phyloP scores from a whole-genome alignment of 2,888 invertebrate species.

The Eupithecia inturbata region DNA sequence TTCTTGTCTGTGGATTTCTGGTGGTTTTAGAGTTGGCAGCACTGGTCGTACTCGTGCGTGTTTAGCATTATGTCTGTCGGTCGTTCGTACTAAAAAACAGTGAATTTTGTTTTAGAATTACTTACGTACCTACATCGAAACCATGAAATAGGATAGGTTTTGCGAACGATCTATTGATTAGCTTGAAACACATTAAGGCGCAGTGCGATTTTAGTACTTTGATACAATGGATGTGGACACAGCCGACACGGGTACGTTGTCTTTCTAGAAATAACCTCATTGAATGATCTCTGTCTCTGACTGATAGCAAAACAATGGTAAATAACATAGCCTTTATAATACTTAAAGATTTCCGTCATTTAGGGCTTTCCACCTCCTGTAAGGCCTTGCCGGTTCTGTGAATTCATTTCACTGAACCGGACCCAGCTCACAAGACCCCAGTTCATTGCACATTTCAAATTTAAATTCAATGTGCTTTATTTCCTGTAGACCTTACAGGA shows the following conservation, averaged over 20 bases:
- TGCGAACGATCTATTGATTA: not conserved
- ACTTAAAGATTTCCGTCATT: not conserved
- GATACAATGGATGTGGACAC: constrained; percentile 72
- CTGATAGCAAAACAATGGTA: not conserved
- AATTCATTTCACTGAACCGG: too few species aligned
- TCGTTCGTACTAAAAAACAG: too few species aligned
- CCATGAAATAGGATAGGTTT: not conserved
- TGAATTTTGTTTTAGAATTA: not conserved
- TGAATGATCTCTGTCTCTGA: not conserved
- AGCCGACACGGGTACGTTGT: constrained; percentile 70
- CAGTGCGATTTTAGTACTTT: not conserved
- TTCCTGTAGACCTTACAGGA: too few species aligned
- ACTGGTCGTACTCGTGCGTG: too few species aligned
- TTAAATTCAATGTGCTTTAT: too few species aligned
- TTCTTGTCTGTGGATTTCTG: too few species aligned
- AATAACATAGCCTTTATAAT: not conserved
- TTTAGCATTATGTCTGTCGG: too few species aligned
- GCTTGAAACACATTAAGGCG: not conserved
- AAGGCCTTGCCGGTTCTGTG: not conserved
- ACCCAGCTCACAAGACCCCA: not conserved
- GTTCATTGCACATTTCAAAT: not conserved
- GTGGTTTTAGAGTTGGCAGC: too few species aligned
- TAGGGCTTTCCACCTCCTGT: not conserved
- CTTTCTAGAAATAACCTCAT: constrained; percentile 52
- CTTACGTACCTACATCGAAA: not conserved